Base-by-base conservation (phyloP, 2,113 vertebrate genomes). In the Phrynosoma blainvillii region DNA sequence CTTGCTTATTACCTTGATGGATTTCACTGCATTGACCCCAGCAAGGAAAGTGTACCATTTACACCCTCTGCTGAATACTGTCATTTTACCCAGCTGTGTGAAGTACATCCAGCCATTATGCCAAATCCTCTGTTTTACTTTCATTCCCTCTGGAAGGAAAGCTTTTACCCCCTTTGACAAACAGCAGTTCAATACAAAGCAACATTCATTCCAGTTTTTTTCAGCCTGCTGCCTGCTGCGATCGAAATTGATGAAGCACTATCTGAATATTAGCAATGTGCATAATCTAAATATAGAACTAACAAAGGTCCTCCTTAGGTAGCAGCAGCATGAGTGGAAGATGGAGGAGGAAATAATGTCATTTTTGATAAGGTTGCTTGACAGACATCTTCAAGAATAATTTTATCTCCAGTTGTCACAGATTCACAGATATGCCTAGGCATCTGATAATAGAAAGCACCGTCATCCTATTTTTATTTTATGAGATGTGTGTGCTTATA, bases 401-500 rank as follows among this genome's bases (percentile, higher is more conserved):
- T 91, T 96, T 96, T 94, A 92, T 96, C 96, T 93, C 94, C 78
- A 85, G 73, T 92, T 93, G 94, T 91, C 82, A 79, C 92, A 52
- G 92, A 93, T 70, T 66, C 92, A 91, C 85, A 18, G 90, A 30
- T 21, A 11, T n/a, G 90, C 88, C 92, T 83, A 90, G 86, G 90
- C 92, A 30, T 89, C 84, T 93, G 84, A 23, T 71, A 85, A 80
- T 27, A 94, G 90, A 91, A 88, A 83, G 11, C 87, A 86, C 97
- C 95, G 94, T 97, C 95, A 93, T 93, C 95, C 90, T 88, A 92
- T 97, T 96, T 95, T 86, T 91, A 27, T 54, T 25, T 13, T 79
- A 40, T 13, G 10, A 5, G 5, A 25, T 52, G 79, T 62, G 36
- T 40, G 65, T 47, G 5, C 59, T 68, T 36, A 20, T 85, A 79